Base-by-base conservation (phyloP, 1,140 invertebrate genomes). In the Sinella curviseta region DNA sequence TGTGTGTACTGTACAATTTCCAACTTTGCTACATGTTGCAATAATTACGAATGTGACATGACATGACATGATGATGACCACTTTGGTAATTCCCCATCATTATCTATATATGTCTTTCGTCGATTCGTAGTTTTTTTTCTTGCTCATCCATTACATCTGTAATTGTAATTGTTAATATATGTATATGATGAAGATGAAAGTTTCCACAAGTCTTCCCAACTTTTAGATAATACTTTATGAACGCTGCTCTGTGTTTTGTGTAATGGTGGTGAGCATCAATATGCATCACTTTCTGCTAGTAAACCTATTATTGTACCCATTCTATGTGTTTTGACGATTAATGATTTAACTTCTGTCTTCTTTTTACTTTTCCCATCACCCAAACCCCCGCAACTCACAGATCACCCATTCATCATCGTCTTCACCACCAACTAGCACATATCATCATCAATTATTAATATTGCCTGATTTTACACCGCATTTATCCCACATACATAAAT, bases 1-100 rank as follows among this genome's bases (percentile, higher is more conserved):
- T 48, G 39, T 20, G 8, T 48, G 20, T 48, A 48, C 8, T 48
- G 39, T 48, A 8, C 20, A 20, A 8, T 48, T 48, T 8, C 39
- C 39, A 48, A 48, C 8, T 48, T 12, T 48, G 39, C 39, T 48
- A 20, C 39, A 48, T 48, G 39, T 48, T 48, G 20, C 20, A 48
- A 48, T 48, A 48, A 48, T 48, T 48, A 48, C 8, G 39, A 48
- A 48, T 48, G 20, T 20, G 39, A 48, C 39, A 48, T 60, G 57
- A 60, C 57, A 60, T 60, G 57, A 60, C 57, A 60, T 60, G 57
- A 60, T 60, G 57, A 60, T n/a, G 57, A 60, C 57, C 57, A 60
- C 57, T 60, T 48, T 60, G 57, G 57, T 60, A 60, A 60, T 60
- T 60, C 57, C 57, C 57, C 24, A 26, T 60, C 12, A 60, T 60